Evolutionary conservation across 2,113 vertebrate species (phyloP), one percentile per base, ranked within the genome.

Genomic region (Ceratotherium simum): DNA sequence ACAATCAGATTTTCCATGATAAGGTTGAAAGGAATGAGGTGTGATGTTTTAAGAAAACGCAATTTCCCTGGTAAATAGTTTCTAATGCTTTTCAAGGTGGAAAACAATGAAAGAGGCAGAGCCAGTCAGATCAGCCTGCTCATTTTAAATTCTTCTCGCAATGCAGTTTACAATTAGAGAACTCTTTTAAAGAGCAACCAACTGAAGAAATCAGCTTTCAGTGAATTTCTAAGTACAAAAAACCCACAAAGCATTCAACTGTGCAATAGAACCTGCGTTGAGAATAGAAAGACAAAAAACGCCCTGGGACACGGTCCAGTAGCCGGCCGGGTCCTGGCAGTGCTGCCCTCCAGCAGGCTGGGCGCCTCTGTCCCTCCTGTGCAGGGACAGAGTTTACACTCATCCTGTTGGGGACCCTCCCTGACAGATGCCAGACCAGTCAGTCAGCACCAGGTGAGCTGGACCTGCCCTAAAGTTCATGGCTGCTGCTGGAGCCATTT

Each of bases 141-240:
- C 29, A 4, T 94, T 93, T 73, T 90, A 95, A 91, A 89, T 81
- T 79, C 36, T 51, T 48, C 72, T 80, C 27, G 72, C 25, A 54
- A 27, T 46, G 29, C 42, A 72, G 75, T 51, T 96, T 90, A 56
- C 46, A 80, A 12, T 39, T 31, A 95, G 13, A 83, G 31, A 81
- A 89, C 13, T 58, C 78, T 33, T 95, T 86, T 39, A 79, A 95
- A 85, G 85, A 90, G 58, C 33, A 95, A 54, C 29, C 25, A 29
- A 82, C 8, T 0, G 8, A 89, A 88, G n/a, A 95, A 54, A 90
- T 78, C 33, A 84, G 87, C 87, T 82, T 90, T 91, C 56, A 17
- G 58, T 91, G 62, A 86, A 73, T 76, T 72, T 85, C 36, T 84
- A 33, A 73, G 12, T 2, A 46, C 13, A 65, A 48, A 67, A 23